Conservation (phyloP, 2,888 invertebrate genomes). For the Acrobasis repandana region DNA sequence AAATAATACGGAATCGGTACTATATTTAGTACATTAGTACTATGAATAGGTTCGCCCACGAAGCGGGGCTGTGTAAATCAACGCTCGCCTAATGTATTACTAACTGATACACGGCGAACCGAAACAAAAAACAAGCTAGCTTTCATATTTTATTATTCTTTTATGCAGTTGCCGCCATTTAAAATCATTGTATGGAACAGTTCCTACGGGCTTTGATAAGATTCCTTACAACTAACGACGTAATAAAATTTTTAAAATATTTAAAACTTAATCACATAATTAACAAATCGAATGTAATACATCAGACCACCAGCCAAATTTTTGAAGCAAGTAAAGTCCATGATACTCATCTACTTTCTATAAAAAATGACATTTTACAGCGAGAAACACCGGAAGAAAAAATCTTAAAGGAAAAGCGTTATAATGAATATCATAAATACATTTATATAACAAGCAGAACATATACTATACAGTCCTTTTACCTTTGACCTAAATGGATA, state of each 20-base stretch:
- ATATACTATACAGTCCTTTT: not conserved
- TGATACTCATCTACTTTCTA: no score
- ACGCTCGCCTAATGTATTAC: constrained; percentile 77
- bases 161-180: constrained; percentile 41
- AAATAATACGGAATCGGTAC: constrained; percentile 78
- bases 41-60: constrained; percentile 79
- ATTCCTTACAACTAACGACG: constrained; percentile 39
- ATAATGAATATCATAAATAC: not conserved
- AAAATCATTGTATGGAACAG: constrained; percentile 49
- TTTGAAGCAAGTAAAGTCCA: no score
- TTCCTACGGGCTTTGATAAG: constrained; percentile 52
- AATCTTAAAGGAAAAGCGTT: no score
- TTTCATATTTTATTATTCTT: constrained; percentile 45
- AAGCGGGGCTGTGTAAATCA: constrained; percentile 74
- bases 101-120: constrained; percentile 58
- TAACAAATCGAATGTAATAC: no score
- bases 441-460: constrained; percentile 12
- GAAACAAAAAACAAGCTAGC: constrained; percentile 47
- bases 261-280: no score
- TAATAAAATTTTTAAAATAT: constrained; percentile 32
- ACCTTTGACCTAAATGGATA: constrained; percentile 14
- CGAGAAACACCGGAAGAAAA: no score
- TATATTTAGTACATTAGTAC: constrained; percentile 79
- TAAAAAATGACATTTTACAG: no score
- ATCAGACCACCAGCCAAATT: no score